Evolutionary conservation across 2,113 vertebrate genomes (phyloP), one percentile per base, ranked within the genome.

Genomic region (Cervus canadensis): DNA sequence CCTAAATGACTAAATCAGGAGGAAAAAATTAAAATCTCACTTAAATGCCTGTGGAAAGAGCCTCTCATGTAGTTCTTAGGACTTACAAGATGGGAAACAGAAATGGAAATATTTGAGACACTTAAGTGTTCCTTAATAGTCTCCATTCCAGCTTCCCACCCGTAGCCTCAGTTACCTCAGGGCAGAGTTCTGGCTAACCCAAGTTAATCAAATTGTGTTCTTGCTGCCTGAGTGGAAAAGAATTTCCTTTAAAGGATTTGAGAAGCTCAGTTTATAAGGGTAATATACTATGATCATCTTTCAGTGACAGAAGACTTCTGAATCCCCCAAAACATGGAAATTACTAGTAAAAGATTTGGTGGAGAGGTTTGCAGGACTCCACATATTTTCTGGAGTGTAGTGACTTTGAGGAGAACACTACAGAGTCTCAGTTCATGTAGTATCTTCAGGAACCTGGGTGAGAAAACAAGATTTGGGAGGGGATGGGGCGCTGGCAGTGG

Each of bases 1-100:
- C 52, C 82, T 95, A 23, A 95, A 86, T 45, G 28, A 87, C 56
- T 87, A 67, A 84, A 87, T 54, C 54, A 36, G 21, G 1, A 89
- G 6, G 6, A 28, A 64, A 95, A 95, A 87, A 43, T 48, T 23
- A 94, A 88, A 82, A 85, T 7, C n/a, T 57, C 60, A 78, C 57
- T 94, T 86, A 67, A 74, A 84, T 52, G 57, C 26, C 78, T 84
- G 33, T 93, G 86, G 94, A 85, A 85, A 94, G 89, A 84, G 76
- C 14, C 50, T 40, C 87, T 67, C 15, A 30, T 23, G 17, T 16
- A 45, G 82, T 26, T 89, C 86, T 71, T 26, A 83, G 87, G 40
- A 48, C n/a, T n/a, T 84, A 7, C 50, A 91, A 95, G 94, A 82
- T 40, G 19, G 78, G 60, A 95, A 87, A 91, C 71, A 95, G 83